Percentiles rank a stretch among this genome's conserved stretches.
Conservation (phyloP, 2,797 vertebrate genomes). For the Varecia variegata region DNA sequence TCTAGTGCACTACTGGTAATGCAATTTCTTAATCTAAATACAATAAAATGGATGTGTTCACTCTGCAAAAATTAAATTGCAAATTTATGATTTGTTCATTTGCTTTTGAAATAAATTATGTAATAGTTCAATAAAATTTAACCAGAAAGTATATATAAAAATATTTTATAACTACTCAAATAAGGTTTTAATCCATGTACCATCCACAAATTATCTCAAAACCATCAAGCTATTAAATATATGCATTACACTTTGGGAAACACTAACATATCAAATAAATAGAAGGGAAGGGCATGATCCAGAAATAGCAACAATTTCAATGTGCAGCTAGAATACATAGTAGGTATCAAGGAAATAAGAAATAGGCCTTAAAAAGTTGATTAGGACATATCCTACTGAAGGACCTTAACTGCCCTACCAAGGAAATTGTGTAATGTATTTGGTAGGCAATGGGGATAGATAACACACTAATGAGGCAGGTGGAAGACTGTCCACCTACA, state of each 20-base stretch:
- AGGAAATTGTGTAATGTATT: neutral
- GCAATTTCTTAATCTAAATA: neutral
- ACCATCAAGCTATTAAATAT: neutral
- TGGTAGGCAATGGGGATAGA: neutral
- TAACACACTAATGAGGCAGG: neutral
- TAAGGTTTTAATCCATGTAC: neutral
- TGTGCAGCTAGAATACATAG: neutral
- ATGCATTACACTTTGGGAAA: neutral
- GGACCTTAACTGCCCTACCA: neutral
- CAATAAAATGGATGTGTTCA: neutral
- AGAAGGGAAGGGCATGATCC: neutral
- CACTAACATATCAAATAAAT: neutral
- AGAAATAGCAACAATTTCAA: neutral
- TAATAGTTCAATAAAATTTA: neutral
- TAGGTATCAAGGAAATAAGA: constrained; percentile 12
- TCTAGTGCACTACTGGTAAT: neutral
- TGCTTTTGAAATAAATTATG: neutral
- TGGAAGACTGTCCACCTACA: neutral
- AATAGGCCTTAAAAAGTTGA: neutral
- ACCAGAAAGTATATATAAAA: neutral
- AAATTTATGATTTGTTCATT: neutral
- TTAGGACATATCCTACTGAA: neutral
- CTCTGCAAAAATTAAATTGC: neutral
- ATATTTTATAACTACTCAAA: neutral
- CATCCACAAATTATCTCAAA: neutral